phyloP scores from a whole-genome alignment of 2,113 vertebrate species.

The Semnornis frantzii region DNA sequence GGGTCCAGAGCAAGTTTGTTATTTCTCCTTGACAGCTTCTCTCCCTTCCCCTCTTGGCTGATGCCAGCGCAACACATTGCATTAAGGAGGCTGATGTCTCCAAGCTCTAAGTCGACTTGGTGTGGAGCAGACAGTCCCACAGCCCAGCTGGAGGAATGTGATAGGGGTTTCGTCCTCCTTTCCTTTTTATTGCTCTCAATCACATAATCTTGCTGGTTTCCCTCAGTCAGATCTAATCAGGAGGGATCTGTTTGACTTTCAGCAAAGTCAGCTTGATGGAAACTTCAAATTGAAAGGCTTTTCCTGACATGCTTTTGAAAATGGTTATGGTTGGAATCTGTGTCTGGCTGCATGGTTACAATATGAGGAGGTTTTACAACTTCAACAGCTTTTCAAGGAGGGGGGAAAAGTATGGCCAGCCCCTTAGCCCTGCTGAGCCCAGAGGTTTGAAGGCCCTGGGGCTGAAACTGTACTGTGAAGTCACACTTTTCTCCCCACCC shows the following conservation, averaged over 20 bases:
- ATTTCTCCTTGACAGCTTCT: background rate
- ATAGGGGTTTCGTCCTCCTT: background rate
- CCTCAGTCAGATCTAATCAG: constrained; percentile 63
- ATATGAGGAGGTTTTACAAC: background rate
- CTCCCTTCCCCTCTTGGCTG: background rate
- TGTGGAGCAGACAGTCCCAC: background rate
- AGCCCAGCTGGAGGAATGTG: background rate
- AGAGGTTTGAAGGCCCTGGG: background rate
- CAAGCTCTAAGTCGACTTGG: background rate
- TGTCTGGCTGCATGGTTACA: background rate
- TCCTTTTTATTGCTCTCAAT: constrained; percentile 1
- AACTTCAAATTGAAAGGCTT: constrained; percentile 60
- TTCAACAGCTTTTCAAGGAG: background rate
- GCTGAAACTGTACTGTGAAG: background rate
- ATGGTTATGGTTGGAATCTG: background rate
- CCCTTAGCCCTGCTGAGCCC: background rate
- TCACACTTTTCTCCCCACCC: background rate
- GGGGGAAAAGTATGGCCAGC: background rate
- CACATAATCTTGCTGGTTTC: constrained; percentile 20
- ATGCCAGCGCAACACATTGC: background rate
- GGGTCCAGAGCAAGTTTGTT: background rate
- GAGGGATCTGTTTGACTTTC: constrained; percentile 61
- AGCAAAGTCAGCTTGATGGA: constrained; percentile 57
- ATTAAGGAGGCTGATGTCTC: background rate
- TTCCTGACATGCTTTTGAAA: background rate